Conservation (phyloP, 2,113 vertebrate species). For the Urocolius indicus region DNA sequence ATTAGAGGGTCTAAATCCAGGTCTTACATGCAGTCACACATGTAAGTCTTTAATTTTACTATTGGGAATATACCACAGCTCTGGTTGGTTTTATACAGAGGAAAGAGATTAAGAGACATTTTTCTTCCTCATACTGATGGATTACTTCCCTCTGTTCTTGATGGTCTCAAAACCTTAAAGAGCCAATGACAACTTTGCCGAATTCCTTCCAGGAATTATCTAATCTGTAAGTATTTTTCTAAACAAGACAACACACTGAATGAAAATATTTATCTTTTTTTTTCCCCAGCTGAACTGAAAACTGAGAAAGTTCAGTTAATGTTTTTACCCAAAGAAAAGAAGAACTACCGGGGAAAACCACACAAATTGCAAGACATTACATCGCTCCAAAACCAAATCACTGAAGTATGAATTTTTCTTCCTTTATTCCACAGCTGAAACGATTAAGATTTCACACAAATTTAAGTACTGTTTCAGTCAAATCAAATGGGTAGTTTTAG, state of each 20-base stretch:
- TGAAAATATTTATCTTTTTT: background rate
- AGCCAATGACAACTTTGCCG: background rate
- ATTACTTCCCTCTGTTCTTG: background rate
- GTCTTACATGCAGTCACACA: background rate
- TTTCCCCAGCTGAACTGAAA: background rate
- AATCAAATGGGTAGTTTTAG: background rate
- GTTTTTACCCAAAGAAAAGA: background rate
- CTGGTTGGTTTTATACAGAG: background rate
- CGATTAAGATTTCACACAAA: background rate
- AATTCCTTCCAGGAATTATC: background rate
- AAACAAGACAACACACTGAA: background rate
- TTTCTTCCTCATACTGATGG: background rate
- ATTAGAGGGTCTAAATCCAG: background rate
- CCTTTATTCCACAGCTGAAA: background rate
- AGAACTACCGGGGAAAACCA: background rate
- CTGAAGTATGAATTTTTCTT: background rate
- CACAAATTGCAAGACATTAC: background rate
- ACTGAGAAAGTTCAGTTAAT: background rate
- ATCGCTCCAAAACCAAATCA: background rate
- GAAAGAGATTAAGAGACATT: background rate
- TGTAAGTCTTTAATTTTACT: background rate
- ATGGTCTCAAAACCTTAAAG: background rate
- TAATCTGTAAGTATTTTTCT: background rate
- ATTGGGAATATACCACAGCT: background rate
- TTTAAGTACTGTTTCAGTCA: slow-evolving; percentile 1